phyloP scores from a whole-genome alignment of 2,113 vertebrate genomes.

The Sceloporus tristichus region DNA sequence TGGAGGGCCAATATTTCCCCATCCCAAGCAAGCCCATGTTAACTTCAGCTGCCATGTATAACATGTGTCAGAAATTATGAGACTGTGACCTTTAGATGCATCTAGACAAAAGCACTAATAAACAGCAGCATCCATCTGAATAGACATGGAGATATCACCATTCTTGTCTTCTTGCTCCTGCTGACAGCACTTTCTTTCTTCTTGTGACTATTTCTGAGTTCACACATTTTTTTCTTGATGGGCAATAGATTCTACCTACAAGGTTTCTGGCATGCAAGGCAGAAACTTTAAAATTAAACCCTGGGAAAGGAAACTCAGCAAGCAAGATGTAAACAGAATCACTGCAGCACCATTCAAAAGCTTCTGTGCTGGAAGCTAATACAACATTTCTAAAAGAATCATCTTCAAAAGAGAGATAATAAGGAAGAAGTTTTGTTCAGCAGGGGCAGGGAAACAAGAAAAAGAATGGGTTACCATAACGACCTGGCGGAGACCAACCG shows the following conservation, averaged over 20 bases:
- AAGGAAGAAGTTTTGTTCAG: conserved; percentile 19
- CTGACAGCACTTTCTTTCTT: background rate
- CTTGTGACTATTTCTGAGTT: background rate
- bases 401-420: conserved; percentile 29
- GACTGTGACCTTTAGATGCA: background rate
- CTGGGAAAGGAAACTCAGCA: background rate
- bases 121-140: background rate
- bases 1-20: too few species aligned
- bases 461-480: conserved; percentile 30
- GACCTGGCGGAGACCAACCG: background rate
- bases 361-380: conserved; percentile 12
- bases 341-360: background rate
- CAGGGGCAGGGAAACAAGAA: conserved; percentile 3
- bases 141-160: too few species aligned
- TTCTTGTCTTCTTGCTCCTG: background rate
- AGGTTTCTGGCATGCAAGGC: background rate
- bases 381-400: conserved; percentile 15
- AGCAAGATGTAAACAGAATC: background rate
- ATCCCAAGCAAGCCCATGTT: background rate
- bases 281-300: conserved; percentile 21
- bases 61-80: background rate
- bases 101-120: background rate
- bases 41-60: too few species aligned
- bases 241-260: background rate
- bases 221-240: background rate